Conservation (phyloP, 2,797 vertebrate species). For the Protonibea diacanthus region DNA sequence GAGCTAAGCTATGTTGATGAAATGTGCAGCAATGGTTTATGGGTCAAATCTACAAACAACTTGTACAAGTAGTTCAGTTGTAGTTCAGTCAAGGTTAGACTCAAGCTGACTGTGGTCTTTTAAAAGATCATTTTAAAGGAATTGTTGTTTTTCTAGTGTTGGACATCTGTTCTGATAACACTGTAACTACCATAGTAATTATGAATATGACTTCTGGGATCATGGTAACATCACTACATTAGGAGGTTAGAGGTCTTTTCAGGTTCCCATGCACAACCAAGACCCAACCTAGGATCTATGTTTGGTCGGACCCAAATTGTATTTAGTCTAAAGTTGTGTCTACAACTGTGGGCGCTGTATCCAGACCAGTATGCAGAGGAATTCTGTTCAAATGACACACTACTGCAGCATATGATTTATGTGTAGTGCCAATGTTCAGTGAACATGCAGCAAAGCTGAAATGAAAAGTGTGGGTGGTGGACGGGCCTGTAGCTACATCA, state of each 20-base stretch:
- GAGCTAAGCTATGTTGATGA: constrained; percentile 19
- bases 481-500: neutral
- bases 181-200: neutral
- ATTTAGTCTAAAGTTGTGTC: neutral
- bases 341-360: neutral
- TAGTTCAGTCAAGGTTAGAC: neutral
- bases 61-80: neutral
- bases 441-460: neutral
- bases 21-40: constrained; percentile 8
- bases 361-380: neutral
- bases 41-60: neutral
- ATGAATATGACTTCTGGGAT: too few relatives aligned
- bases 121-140: neutral
- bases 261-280: neutral
- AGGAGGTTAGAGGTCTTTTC: too few relatives aligned
- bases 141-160: neutral
- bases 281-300: neutral
- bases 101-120: neutral
- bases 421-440: neutral
- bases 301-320: neutral
- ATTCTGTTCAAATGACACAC: neutral
- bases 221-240: neutral
- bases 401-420: too few relatives aligned
- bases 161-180: neutral
- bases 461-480: neutral